phyloP scores from a whole-genome alignment of 2,797 vertebrate species.

The Peromyscus attwateri region DNA sequence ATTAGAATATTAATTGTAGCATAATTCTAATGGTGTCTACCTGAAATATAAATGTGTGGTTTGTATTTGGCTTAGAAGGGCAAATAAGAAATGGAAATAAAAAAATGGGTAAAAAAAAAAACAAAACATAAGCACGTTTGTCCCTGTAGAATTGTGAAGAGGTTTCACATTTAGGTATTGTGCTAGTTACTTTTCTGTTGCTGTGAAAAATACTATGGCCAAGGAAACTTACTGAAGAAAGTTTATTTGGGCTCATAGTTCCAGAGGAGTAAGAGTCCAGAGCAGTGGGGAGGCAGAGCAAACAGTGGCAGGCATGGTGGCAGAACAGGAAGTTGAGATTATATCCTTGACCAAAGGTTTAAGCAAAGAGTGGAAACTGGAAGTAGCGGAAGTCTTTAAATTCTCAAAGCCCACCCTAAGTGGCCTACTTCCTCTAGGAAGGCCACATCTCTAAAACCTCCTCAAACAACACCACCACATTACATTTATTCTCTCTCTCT shows the following conservation, averaged over 20 bases:
- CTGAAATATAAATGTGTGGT: constrained; percentile 16
- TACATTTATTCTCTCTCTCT: neutral
- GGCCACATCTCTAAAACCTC: neutral
- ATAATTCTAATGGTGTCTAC: constrained; percentile 6
- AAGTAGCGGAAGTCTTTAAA: neutral
- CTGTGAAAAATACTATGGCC: neutral
- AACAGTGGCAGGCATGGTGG: neutral
- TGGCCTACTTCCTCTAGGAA: neutral
- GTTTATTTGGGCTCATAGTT: neutral
- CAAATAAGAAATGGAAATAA: constrained; percentile 42
- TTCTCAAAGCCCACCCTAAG: neutral
- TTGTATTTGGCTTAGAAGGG: neutral
- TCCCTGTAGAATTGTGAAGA: neutral
- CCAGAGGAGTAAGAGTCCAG: neutral
- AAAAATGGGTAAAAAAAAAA: constrained; percentile 23
- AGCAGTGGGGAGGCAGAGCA: no score
- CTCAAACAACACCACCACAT: neutral
- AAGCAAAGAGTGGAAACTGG: neutral
- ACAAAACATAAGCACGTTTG: neutral
- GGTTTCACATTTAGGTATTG: neutral
- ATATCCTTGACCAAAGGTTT: neutral
- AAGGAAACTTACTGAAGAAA: neutral
- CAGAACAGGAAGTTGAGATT: neutral
- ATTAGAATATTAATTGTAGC: neutral
- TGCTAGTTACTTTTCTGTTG: neutral